phyloP scores from a whole-genome alignment of 2,888 invertebrate species.

The Hetaerina titia region DNA sequence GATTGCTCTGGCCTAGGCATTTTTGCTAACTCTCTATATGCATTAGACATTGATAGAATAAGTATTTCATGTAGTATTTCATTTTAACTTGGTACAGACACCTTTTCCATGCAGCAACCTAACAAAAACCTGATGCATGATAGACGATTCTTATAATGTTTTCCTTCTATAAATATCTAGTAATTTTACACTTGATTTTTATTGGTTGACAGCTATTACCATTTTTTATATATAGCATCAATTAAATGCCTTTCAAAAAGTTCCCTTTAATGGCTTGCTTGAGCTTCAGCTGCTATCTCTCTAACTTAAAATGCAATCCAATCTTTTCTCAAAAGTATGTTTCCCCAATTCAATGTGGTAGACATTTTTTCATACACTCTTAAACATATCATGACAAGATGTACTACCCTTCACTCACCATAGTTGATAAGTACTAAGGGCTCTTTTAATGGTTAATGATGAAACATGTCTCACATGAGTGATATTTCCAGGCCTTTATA shows the following conservation, averaged over 20 bases:
- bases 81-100: too few relatives aligned
- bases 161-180: too few relatives aligned
- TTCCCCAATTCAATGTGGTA: background rate
- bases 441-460: background rate
- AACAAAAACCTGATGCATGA: too few relatives aligned
- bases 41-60: too few relatives aligned
- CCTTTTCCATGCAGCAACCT: too few relatives aligned
- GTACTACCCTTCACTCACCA: background rate
- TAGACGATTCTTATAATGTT: too few relatives aligned
- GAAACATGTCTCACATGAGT: background rate
- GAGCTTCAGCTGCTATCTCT: background rate
- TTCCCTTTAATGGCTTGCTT: background rate
- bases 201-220: background rate
- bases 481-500: conserved; percentile 34
- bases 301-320: background rate
- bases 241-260: background rate
- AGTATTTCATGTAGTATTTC: too few relatives aligned
- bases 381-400: conserved; percentile 17
- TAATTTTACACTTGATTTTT: too few relatives aligned
- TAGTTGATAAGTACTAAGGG: background rate
- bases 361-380: background rate
- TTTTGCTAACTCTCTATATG: too few relatives aligned
- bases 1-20: too few relatives aligned
- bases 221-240: background rate
- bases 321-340: background rate